Percentiles rank a stretch among this genome's conserved stretches.
These are phyloP conservation scores for Cossypha niveicapilla DNA, from an alignment of 2,797 vertebrate species.

Conservation along the genomic window DNA sequence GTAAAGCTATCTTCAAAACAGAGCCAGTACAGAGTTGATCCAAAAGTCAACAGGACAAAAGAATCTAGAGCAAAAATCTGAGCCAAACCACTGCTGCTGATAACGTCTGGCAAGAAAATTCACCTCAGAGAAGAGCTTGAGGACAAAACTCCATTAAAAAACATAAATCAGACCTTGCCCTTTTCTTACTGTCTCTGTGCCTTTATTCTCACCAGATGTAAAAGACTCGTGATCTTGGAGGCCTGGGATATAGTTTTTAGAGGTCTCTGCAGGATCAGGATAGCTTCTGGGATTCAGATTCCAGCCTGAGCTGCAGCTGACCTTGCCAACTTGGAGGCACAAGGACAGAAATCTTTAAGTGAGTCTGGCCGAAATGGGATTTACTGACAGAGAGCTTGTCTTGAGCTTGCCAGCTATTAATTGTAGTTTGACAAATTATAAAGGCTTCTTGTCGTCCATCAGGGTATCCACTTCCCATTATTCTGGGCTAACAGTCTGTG, in stretches of 20 bases:
- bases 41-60: conserved; percentile 69
- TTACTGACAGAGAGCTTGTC: conserved; percentile 7
- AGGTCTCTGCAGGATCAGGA: neutral
- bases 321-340: neutral
- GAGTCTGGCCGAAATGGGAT: neutral
- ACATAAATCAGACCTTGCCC: neutral
- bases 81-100: conserved; percentile 55
- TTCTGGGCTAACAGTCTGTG: neutral
- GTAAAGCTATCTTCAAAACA: conserved; percentile 51
- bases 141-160: conserved; percentile 23
- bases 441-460: neutral
- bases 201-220: conserved; percentile 37
- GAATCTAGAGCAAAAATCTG: conserved; percentile 50
- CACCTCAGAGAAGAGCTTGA: neutral
- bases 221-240: neutral
- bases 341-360: conserved; percentile 23
- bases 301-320: neutral
- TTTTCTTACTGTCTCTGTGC: conserved; percentile 15
- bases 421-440: conserved; percentile 33
- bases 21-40: conserved; percentile 67
- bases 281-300: neutral
- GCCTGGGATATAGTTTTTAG: neutral
- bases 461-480: conserved; percentile 4
- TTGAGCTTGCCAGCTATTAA: conserved; percentile 30
- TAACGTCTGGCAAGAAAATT: conserved; percentile 57